Conservation (phyloP, 2,113 vertebrate species). For the Hippocampus zosterae region DNA sequence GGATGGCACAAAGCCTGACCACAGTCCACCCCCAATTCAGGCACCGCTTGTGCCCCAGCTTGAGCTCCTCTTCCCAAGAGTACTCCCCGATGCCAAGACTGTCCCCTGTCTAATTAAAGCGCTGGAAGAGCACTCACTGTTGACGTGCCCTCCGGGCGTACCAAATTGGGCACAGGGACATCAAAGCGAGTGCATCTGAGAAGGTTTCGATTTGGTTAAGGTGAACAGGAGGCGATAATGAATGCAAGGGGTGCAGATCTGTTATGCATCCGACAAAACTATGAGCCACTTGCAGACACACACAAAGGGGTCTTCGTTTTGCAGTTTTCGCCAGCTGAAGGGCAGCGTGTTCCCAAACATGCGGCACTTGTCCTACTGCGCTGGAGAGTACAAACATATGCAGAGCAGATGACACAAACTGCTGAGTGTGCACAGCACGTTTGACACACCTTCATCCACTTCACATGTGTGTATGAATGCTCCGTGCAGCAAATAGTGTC, state of each 20-base stretch:
- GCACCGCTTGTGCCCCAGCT: conserved; percentile 26
- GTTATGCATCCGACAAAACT: conserved; percentile 3
- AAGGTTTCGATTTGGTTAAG: conserved; percentile 20
- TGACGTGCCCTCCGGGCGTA: conserved; percentile 58
- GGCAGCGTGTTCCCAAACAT: conserved; percentile 15
- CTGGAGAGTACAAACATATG: conserved; percentile 16
- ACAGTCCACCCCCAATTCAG: conserved; percentile 20
- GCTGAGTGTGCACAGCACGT: conserved; percentile 42
- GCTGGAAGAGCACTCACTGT: conserved; percentile 33
- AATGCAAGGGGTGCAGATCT: not conserved
- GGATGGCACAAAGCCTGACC: conserved; percentile 28
- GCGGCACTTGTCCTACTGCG: conserved; percentile 16
- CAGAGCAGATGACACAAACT: conserved; percentile 33
- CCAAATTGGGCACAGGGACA: conserved; percentile 40
- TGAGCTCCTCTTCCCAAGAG: conserved; percentile 25
- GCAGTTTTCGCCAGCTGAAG: conserved; percentile 25
- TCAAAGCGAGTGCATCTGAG: not conserved
- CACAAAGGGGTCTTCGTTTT: conserved; percentile 20
- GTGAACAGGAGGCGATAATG: conserved; percentile 21
- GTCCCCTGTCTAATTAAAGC: conserved; percentile 54
- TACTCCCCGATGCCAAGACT: conserved; percentile 35
- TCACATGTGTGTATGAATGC: conserved; percentile 27
- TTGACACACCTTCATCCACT: conserved; percentile 52
- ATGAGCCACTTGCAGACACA: conserved; percentile 20
- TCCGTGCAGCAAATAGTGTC: not conserved